Evolutionary conservation across 2,888 invertebrate genomes (phyloP).

Genomic region (Acleris emargana): DNA sequence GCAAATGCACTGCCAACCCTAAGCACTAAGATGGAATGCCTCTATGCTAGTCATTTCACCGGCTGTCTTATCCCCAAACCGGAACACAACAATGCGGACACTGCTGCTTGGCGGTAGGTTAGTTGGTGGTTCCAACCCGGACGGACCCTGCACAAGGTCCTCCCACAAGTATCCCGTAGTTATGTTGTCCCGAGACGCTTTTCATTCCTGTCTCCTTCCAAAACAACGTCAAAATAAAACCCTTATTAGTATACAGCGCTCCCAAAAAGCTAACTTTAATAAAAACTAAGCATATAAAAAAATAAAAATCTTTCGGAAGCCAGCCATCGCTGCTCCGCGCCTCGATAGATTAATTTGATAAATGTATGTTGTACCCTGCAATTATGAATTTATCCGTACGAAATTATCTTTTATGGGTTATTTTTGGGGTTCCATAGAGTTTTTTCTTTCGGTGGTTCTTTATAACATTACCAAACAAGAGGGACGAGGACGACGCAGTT

Average conservation of each 20-base stretch:
- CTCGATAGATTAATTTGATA: conserved; percentile 74
- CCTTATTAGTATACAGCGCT: background rate
- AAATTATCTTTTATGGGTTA: conserved; percentile 47
- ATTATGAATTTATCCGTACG: conserved; percentile 68
- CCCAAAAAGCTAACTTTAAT: background rate
- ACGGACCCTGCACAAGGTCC: no score
- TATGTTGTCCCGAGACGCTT: no score
- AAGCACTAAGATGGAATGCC: no score
- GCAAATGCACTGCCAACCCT: no score
- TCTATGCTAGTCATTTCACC: no score
- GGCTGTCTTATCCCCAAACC: no score
- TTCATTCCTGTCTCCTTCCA: background rate
- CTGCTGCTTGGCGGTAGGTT: no score
- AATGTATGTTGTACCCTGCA: conserved; percentile 59
- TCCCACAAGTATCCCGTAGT: no score
- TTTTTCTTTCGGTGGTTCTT: background rate
- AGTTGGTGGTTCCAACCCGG: no score
- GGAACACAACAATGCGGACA: no score
- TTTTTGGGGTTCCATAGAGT: conserved; percentile 42
- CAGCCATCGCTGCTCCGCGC: conserved; percentile 47
- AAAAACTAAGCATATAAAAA: conserved; percentile 16
- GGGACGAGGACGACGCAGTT: no score
- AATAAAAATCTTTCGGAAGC: conserved; percentile 53
- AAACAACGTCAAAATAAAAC: background rate
- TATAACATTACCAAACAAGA: no score